Evolutionary conservation across 2,888 invertebrate genomes (phyloP), one percentile per base, ranked within the genome.

Genomic region (Drosophila nr. fundita): DNA sequence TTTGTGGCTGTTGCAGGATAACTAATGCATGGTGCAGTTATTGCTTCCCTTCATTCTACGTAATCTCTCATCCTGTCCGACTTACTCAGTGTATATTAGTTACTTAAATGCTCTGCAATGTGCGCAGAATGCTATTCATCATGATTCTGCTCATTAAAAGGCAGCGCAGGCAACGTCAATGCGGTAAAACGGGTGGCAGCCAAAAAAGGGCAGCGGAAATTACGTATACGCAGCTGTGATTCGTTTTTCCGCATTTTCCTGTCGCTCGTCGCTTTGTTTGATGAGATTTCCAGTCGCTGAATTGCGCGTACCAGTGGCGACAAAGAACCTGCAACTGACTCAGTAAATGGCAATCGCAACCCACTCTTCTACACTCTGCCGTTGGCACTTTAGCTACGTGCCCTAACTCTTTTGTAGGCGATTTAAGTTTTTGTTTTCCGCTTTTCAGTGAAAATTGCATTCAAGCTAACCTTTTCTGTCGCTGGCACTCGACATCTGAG

Each of bases 231-330:
- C 50, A 60, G 10, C 34, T 13, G n/a, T 24, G 49, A 45, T 42
- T 38, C 53, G 18, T 34, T 54, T 63, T 66, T 49, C 8, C 53
- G 36, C 65, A 48, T 55, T 55, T 61, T 24, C 50, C 53, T 30
- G 55, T 48, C 32, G 29, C 54, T 42, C 64, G 21, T 60, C 62
- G 54, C 67, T 63, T 73, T 55, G 64, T 57, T 60, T 53, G 70
- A 73, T 73, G 73, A 64, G 70, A 65, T 80, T 79, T 89, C 64
- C 65, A 65, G 68, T 62, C 67, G 60, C 59, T 68, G 77, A 83
- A 83, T 83, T 83, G 89, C 86, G 87, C 74, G 81, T 89, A 71
- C 68, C 36, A 75, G 55, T 34, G 62, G 73, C 71, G 75, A 77
- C 72, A 77, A 57, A 70, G 64, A 63, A 27, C 32, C 53, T 18